These are phyloP conservation scores for Drosophila serrata DNA, from an alignment of 1,140 invertebrate genomes.

Conservation along the genomic window DNA sequence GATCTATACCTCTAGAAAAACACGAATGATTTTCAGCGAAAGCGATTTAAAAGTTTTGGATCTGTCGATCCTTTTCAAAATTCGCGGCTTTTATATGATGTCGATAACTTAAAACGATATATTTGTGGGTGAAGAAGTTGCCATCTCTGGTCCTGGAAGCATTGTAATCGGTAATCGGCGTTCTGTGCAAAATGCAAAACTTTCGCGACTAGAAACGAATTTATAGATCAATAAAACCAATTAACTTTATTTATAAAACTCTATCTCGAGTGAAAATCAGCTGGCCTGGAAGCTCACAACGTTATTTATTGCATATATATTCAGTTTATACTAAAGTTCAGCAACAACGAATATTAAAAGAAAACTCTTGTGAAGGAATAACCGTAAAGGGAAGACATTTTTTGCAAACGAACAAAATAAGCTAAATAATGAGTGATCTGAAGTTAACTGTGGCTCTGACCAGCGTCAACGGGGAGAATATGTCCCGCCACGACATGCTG, in stretches of 20 bases:
- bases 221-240: neutral
- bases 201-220: neutral
- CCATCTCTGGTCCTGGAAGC: constrained; percentile 43
- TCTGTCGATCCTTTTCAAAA: neutral
- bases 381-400: constrained; percentile 40
- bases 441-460: constrained; percentile 94
- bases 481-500: constrained; percentile 99
- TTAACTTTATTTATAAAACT: neutral
- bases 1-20: constrained; percentile 1
- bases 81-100: neutral
- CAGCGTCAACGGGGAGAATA: constrained; percentile 97
- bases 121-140: neutral
- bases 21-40: constrained; percentile 12
- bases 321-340: neutral
- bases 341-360: neutral
- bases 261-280: constrained; percentile 3
- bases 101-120: constrained; percentile 25
- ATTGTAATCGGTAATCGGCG: constrained; percentile 26
- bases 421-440: constrained; percentile 91
- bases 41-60: neutral
- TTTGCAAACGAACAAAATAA: neutral
- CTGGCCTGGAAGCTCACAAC: constrained; percentile 20
- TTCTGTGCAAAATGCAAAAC: neutral
- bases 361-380: constrained; percentile 1
- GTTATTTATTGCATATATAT: neutral